Percentiles rank a stretch among this genome's conserved stretches.
These are phyloP conservation scores for Gymnocheta viridis DNA, from an alignment of 2,888 invertebrate genomes.

Conservation along the genomic window DNA sequence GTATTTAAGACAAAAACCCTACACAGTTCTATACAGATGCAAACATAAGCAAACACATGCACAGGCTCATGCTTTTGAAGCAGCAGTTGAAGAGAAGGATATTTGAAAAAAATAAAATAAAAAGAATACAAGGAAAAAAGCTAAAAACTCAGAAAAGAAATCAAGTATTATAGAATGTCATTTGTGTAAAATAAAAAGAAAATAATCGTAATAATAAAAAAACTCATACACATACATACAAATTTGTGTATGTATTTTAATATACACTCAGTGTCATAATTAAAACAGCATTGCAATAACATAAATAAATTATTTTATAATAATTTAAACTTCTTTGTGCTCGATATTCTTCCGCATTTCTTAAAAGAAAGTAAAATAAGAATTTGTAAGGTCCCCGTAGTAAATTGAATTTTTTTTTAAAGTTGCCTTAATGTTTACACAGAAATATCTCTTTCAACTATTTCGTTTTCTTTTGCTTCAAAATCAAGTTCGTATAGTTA, in stretches of 20 bases:
- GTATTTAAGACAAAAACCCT: slow-evolving; percentile 10
- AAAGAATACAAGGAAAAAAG: not conserved
- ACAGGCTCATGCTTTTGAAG: slow-evolving; percentile 23
- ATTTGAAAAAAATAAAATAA: slow-evolving; percentile 16
- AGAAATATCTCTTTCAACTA: no score
- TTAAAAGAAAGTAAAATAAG: no score
- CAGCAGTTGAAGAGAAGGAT: slow-evolving; percentile 50
- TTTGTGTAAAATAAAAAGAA: slow-evolving; percentile 40
- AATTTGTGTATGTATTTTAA: not conserved
- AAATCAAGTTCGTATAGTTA: no score
- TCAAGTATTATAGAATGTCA: slow-evolving; percentile 57
- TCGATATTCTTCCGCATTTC: no score
- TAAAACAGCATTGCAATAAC: not conserved
- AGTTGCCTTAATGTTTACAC: no score
- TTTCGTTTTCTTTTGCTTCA: no score
- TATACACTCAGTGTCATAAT: not conserved
- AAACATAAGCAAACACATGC: not conserved
- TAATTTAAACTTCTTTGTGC: no score
- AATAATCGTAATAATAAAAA: slow-evolving; percentile 8
- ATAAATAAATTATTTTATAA: no score
- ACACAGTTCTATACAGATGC: not conserved
- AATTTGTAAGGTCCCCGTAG: no score
- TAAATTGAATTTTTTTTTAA: no score
- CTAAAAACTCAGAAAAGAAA: slow-evolving; percentile 40
- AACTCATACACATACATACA: not conserved